Evolutionary conservation across 2,888 invertebrate genomes (phyloP), one percentile per base, ranked within the genome.

Genomic region (Dermolepida albohirtum): DNA sequence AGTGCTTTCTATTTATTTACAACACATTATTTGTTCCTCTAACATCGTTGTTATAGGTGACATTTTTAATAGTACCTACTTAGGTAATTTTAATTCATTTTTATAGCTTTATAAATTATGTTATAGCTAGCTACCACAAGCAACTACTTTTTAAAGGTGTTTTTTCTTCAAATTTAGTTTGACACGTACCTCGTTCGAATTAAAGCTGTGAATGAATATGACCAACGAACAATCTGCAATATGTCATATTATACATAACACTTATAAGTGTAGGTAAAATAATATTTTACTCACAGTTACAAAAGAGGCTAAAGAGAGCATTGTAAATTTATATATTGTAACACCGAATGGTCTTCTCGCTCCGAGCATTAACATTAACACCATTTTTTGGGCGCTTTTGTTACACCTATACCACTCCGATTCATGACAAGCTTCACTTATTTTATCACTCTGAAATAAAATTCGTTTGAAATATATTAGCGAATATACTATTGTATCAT

Each of bases 211-310:
- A 47, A 34, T 11, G 65, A 65, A 34, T 65, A 65, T 29, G 65
- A 51, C 54, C 44, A 65, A 11, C 54, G 52, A 22, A 65, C 34
- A 39, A 65, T 17, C 65, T 65, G 40, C 16, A 65, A 65, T 44
- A 39, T 27, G 44, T n/a, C 17, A 12, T 7, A n/a, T 44, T n/a
- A 47, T 11, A 47, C 11, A 2, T 34, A 34, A 17, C 22, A 22
- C 4, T 22, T 22, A 10, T 11, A 11, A n/a, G n/a, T n/a, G 14
- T 16, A 6, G 10, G 2, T 16, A 40, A 11, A 4, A n/a, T 6
- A 17, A 22, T 39, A 14, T 7, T 39, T 16, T 7, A 51, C 64
- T 16, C 47, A 54, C 65, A 22, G 41, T 29, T 7, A 40, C 29
- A n/a, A 65, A 29, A 7, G 52, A 52, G 34, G 43, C 44, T 10